Percentiles rank a stretch among this genome's conserved stretches.
Conservation (phyloP, 2,113 vertebrate genomes). For the Zootoca vivipara region DNA sequence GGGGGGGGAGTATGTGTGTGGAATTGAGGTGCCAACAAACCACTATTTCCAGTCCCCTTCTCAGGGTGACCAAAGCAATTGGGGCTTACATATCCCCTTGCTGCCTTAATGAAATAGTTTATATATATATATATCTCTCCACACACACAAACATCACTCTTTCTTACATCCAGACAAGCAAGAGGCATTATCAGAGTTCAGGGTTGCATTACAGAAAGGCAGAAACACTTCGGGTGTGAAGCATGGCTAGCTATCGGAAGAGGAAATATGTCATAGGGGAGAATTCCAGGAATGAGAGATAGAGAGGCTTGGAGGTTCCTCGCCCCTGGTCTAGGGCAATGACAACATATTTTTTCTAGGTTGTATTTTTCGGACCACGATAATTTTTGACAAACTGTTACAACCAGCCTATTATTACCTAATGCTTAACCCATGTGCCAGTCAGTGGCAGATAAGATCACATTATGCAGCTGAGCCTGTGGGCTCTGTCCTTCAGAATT, state of each 20-base stretch:
- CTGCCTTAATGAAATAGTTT: background rate
- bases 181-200: no score
- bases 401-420: fast-evolving
- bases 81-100: background rate
- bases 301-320: background rate
- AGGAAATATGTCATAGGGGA: no score
- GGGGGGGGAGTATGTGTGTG: no score
- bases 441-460: background rate
- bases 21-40: background rate
- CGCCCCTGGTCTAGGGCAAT: background rate
- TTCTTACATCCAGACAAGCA: no score
- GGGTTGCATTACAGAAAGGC: no score
- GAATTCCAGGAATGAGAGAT: background rate
- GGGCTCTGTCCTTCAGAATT: background rate
- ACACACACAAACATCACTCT: no score
- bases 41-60: background rate
- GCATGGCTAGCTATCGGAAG: no score
- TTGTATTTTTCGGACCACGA: background rate
- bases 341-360: background rate
- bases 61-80: background rate
- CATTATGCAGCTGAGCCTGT: background rate
- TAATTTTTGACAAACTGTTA: background rate
- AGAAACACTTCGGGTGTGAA: no score
- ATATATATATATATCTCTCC: no score
- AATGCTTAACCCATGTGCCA: background rate